A percentile compares a stretch with the other conserved stretches of the same genome.
phyloP scores from a whole-genome alignment of 2,888 invertebrate genomes.

The Nipponacmea schrenckii region DNA sequence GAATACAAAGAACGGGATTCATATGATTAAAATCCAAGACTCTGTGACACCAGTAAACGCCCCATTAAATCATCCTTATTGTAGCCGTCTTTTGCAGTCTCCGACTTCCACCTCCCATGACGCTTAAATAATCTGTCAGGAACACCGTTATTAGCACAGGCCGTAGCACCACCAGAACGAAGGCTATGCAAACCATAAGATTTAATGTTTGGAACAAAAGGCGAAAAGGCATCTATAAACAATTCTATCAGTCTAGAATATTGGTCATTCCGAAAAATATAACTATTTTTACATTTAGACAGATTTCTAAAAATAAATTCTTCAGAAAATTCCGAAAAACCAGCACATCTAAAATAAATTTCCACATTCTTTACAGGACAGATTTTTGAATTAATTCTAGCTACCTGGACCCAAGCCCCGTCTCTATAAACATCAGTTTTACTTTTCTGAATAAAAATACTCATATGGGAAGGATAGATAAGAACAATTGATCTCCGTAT shows the following conservation, averaged over 20 bases:
- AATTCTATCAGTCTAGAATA: conserved; percentile 26
- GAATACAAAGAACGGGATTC: background rate
- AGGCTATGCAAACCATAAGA: conserved; percentile 18
- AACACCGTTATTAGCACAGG: conserved; percentile 20
- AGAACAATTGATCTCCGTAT: too few relatives aligned
- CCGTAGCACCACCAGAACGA: conserved; percentile 22
- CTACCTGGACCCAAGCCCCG: too few relatives aligned
- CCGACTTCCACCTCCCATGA: conserved; percentile 14
- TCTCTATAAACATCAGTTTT: too few relatives aligned
- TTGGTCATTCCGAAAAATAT: too few relatives aligned
- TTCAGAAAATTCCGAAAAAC: too few relatives aligned
- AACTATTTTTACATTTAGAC: too few relatives aligned
- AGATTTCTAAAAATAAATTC: too few relatives aligned
- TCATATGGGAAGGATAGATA: too few relatives aligned
- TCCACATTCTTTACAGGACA: too few relatives aligned
- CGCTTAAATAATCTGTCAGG: conserved; percentile 21
- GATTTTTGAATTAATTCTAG: too few relatives aligned
- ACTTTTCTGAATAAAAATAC: too few relatives aligned
- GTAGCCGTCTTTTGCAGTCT: conserved; percentile 13
- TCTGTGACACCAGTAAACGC: conserved; percentile 4
- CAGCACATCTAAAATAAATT: too few relatives aligned
- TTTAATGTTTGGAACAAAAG: conserved; percentile 20
- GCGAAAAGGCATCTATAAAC: conserved; percentile 19
- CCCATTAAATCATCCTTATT: background rate
- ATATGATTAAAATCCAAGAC: background rate